Base-by-base conservation (phyloP, 2,888 invertebrate genomes). In the Teleogryllus oceanicus region DNA sequence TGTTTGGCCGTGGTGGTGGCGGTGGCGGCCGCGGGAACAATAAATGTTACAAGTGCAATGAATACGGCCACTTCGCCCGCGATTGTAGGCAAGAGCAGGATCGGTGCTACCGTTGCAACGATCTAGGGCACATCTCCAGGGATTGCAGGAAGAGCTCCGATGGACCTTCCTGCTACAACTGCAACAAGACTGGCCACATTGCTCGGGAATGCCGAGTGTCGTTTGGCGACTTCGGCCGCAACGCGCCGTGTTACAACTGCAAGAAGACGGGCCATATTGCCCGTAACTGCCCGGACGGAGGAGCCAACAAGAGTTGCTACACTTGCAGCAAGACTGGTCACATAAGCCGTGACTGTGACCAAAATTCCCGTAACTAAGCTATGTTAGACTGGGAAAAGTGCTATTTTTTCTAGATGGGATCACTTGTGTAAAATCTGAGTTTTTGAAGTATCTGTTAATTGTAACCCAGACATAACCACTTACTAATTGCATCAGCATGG, bases 41-140 rank as follows among this genome's bases (percentile, higher is more conserved):
- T 50, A 96, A 97, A 90, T 97, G 97, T 91, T 97, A 94, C 91
- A 96, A 97, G 90, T 97, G 97, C 89, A 96, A 96, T 89, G 93
- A 96, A 88, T 92, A 93, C 86, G 96, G 97, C 82, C 97, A 97
- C 89, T 96, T 95, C 87, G 96, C 96, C 83, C 92, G 96, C 83
- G 96, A 96, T 86, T 97, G 97, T 90, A 95, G 96, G 88, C 96
- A 97, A 88, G 96, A 96, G 85, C 94, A 94, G 83, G 97, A 97
- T 87, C 92, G 94, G 83, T 89, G 89, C 85, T 90, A 90, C 85
- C 87, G 88, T 82, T 97, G 96, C 91, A 96, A 95, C 89, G 94
- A 95, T 85, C 93, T 94, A 86, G 97, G 96, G 82, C 96, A 96
- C 89, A 96, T 96, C 90, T 96, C 96, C 85, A 95, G 95, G 87